Evolutionary conservation across 2,113 vertebrate genomes (phyloP).

Genomic region (Sisor rabdophorus): DNA sequence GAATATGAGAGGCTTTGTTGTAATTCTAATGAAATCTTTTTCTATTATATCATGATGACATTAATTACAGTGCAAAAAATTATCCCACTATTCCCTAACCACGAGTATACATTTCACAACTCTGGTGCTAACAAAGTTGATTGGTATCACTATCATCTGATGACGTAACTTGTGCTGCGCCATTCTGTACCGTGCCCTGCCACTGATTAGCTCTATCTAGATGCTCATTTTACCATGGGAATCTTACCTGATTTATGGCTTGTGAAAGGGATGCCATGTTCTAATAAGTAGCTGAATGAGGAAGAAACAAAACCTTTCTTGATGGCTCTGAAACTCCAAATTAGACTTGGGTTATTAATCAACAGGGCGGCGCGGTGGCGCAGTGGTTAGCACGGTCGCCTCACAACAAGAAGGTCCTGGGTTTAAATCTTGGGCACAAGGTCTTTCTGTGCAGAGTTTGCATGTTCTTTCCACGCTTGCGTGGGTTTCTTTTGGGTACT

Average conservation of each 20-base stretch:
- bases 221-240: conserved; percentile 43
- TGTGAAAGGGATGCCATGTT: conserved; percentile 9
- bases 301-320: neutral
- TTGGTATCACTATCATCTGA: conserved; percentile 42
- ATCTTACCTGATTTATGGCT: conserved; percentile 45
- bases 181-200: conserved; percentile 35
- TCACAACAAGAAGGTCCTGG: too few species aligned
- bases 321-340: conserved; percentile 32
- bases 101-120: conserved; percentile 35
- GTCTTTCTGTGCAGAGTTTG: too few species aligned
- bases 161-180: conserved; percentile 29
- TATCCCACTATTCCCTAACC: neutral
- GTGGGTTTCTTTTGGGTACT: too few species aligned
- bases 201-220: conserved; percentile 53
- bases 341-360: conserved; percentile 43
- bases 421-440: too few species aligned
- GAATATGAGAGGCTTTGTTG: neutral
- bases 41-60: neutral
- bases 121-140: conserved; percentile 27
- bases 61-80: neutral
- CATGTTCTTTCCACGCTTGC: too few species aligned
- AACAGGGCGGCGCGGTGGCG: neutral
- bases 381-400: too few species aligned
- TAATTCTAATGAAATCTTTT: neutral
- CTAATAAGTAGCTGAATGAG: conserved; percentile 21